Base-by-base conservation (phyloP, 2,888 invertebrate species). In the Leptinotarsa haldemani region DNA sequence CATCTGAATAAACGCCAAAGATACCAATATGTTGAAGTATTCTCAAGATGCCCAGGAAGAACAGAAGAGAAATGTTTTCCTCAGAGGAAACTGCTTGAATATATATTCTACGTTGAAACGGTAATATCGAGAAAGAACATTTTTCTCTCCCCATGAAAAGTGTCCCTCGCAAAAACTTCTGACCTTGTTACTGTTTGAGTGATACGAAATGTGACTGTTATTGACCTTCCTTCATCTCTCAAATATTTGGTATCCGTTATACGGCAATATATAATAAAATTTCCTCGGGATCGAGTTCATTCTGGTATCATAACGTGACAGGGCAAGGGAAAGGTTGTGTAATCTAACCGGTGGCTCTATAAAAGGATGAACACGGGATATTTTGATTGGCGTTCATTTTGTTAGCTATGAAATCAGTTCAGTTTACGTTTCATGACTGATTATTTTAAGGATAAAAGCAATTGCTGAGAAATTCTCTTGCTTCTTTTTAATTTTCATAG, bases 201-300 rank as follows among this genome's bases (percentile, higher is more conserved):
- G 61, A 61, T 70, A 73, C 66, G 70, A 70, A 66, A 73, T 70
- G 67, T 73, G 58, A 61, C 66, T 66, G 73, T 22, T 73, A 70
- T 73, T 73, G 73, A 73, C 73, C 73, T 69, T 65, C 58, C 67
- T 63, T 56, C 56, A 56, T 73, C 61, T 69, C 61, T 70, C 66
- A 65, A 66, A 73, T 73, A 73, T 73, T 73, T 73, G 73, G 70
- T 73, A 66, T 73, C 73, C 69, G 69, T 73, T 66, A 73, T 73
- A 73, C 50, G 69, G 73, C 66, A 70, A 73, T 73, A 73, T 73
- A 70, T 73, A 73, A 70, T 69, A 73, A 70, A 69, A 73, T 73
- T 73, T 73, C 66, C 61, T 30, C 52, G 73, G 69, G 65, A 56
- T 69, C 73, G 69, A 69, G 69, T 73, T 73, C 66, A 13, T 18